phyloP scores from a whole-genome alignment of 2,888 invertebrate species.

The Trichopria drosophilae region DNA sequence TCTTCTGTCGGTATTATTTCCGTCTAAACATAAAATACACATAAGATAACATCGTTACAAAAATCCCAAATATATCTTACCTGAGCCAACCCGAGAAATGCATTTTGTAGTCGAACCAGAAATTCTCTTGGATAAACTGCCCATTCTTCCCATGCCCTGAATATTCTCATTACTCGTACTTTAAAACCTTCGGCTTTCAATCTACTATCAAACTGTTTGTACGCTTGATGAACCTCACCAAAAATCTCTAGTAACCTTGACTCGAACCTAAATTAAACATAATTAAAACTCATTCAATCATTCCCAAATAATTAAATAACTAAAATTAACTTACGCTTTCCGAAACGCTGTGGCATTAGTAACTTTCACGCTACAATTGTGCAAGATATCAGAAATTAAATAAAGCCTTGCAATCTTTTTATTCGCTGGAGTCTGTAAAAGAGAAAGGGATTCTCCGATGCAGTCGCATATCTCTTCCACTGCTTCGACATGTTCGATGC shows the following conservation, averaged over 20 bases:
- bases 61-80: slow-evolving; percentile 33
- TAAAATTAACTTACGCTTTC: slow-evolving; percentile 68
- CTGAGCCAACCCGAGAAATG: slow-evolving; percentile 79
- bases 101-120: slow-evolving; percentile 82
- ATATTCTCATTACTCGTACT: slow-evolving; percentile 81
- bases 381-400: slow-evolving; percentile 93
- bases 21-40: background rate
- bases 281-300: slow-evolving; percentile 9
- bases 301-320: slow-evolving; percentile 10
- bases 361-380: slow-evolving; percentile 95
- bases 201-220: slow-evolving; percentile 76
- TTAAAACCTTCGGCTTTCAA: slow-evolving; percentile 97
- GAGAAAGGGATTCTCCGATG: slow-evolving; percentile 83
- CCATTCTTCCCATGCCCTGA: slow-evolving; percentile 98
- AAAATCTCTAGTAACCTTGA: slow-evolving; percentile 77
- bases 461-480: slow-evolving; percentile 95
- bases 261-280: slow-evolving; percentile 72
- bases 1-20: slow-evolving; percentile 45
- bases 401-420: slow-evolving; percentile 93
- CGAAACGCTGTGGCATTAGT: slow-evolving; percentile 93
- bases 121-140: slow-evolving; percentile 93
- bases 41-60: background rate
- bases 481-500: slow-evolving; percentile 97
- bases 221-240: slow-evolving; percentile 72
- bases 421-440: slow-evolving; percentile 74